Percentiles rank a stretch among this genome's conserved stretches.
Conservation (phyloP, 2,113 vertebrate genomes). For the Dolichotis patagonum region DNA sequence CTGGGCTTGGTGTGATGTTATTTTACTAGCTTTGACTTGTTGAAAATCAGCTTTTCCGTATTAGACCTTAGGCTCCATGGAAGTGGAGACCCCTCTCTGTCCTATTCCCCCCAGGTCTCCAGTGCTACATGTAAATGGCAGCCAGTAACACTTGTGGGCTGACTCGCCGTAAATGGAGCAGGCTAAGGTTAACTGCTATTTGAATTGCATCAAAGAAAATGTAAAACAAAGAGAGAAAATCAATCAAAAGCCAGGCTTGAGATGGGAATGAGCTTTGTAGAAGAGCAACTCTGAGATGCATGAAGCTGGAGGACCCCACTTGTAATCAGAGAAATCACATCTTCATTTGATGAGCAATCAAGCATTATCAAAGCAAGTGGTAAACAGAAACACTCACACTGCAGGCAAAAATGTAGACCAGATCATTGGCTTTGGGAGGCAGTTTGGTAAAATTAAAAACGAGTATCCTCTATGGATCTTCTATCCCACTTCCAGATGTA, state of each 20-base stretch:
- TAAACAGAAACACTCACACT: neutral
- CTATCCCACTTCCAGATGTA: conserved; percentile 50
- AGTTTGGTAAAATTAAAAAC: conserved; percentile 6
- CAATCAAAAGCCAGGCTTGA: neutral
- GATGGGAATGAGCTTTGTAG: neutral
- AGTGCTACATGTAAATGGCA: neutral
- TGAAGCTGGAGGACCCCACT: neutral
- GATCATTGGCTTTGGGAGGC: neutral
- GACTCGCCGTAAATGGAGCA: neutral
- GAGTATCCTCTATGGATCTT: neutral
- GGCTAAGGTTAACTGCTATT: neutral
- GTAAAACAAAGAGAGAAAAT: neutral
- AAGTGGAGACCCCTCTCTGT: neutral
- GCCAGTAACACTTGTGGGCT: neutral
- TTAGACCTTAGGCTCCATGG: neutral
- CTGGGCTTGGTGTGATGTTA: neutral
- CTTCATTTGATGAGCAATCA: neutral
- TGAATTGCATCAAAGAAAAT: neutral
- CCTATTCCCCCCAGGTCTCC: too few relatives aligned
- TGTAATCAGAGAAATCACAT: neutral
- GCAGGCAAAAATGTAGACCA: neutral
- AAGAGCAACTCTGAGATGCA: neutral
- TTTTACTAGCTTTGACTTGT: neutral
- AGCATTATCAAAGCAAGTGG: neutral
- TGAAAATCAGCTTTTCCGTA: neutral